Percentiles rank a stretch among this genome's conserved stretches.
phyloP scores from a whole-genome alignment of 2,113 vertebrate genomes.

The Columba livia region DNA sequence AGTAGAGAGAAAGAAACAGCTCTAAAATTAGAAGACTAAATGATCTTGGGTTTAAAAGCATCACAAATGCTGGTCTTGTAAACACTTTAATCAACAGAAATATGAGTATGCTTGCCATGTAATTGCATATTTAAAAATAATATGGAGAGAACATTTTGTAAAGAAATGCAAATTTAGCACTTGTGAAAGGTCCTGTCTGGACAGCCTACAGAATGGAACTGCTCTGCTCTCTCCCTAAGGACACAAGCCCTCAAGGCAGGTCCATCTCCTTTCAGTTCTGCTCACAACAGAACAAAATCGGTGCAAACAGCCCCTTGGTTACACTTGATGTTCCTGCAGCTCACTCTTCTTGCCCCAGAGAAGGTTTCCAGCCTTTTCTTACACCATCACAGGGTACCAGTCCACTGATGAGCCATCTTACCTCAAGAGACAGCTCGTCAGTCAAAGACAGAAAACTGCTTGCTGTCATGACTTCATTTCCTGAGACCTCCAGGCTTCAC shows the following conservation, averaged over 20 bases:
- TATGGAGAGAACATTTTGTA: neutral
- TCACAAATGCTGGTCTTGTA: neutral
- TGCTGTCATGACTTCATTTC: constrained; percentile 70
- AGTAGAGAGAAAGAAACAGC: neutral
- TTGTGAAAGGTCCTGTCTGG: neutral
- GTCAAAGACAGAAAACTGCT: constrained; percentile 76
- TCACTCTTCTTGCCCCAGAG: neutral
- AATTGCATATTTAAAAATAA: neutral
- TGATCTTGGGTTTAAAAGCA: neutral
- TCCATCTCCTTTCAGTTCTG: neutral
- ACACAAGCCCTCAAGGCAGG: neutral
- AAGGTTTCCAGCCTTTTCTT: neutral
- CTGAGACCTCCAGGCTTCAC: constrained; percentile 72
- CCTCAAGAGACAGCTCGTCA: constrained; percentile 66
- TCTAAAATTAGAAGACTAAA: constrained; percentile 21
- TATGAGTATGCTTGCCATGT: neutral
- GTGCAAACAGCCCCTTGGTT: neutral
- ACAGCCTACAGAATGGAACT: neutral
- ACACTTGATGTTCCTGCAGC: neutral
- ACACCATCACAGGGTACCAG: neutral
- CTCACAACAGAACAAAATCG: neutral
- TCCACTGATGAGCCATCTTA: neutral
- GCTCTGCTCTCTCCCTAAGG: neutral
- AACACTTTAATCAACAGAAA: neutral
- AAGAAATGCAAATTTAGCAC: neutral